These are phyloP conservation scores for Hydrozoanthus gracilis DNA, from an alignment of 92 coral and sea anemone genomes.

Conservation along the genomic window DNA sequence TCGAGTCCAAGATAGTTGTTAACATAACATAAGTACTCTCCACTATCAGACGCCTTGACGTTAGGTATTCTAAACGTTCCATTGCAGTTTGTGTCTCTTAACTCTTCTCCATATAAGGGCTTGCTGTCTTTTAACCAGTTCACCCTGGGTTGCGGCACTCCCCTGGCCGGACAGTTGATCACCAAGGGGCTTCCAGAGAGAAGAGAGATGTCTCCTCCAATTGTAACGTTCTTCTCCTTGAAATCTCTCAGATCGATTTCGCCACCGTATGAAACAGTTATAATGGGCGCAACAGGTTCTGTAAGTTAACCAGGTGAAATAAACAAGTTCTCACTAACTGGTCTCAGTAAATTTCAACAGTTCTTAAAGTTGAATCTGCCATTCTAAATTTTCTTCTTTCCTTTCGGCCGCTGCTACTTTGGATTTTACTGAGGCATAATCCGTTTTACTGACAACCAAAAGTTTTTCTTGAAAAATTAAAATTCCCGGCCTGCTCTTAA, in stretches of 20 bases:
- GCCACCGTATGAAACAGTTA: slow-evolving; percentile 63
- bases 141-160: slow-evolving; percentile 87
- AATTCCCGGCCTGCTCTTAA: too few species aligned
- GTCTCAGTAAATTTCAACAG: not conserved
- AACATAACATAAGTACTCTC: slow-evolving; percentile 79
- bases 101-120: slow-evolving; percentile 61
- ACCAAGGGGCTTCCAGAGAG: slow-evolving; percentile 71
- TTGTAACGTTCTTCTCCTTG: slow-evolving; percentile 70
- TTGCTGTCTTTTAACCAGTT: slow-evolving; percentile 78
- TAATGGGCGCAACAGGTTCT: slow-evolving; percentile 81
- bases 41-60: slow-evolving; percentile 64
- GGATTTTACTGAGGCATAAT: too few species aligned
- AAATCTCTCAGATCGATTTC: slow-evolving; percentile 64
- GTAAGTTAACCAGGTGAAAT: slow-evolving; percentile 14
- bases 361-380: not conserved
- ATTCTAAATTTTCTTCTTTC: too few species aligned
- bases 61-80: slow-evolving; percentile 73
- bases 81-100: slow-evolving; percentile 76
- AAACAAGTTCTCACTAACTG: not conserved
- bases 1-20: slow-evolving; percentile 85
- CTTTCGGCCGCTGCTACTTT: too few species aligned
- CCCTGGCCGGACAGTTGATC: slow-evolving; percentile 78
- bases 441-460: too few species aligned
- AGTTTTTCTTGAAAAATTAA: too few species aligned
- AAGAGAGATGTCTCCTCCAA: slow-evolving; percentile 71